Conservation (phyloP, 2,113 vertebrate genomes). For the Mesoclemmys tuberculata region DNA sequence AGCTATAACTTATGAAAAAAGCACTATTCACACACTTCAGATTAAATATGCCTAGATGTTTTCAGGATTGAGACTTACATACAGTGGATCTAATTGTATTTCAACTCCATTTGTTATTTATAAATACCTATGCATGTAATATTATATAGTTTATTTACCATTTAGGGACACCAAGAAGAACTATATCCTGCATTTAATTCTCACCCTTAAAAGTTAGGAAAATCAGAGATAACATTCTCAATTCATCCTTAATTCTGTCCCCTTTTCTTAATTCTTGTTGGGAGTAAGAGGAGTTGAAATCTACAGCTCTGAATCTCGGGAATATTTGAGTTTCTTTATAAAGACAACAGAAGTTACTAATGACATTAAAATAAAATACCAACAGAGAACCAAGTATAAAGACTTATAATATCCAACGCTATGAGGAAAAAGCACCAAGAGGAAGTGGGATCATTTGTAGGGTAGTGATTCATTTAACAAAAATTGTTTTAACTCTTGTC, state of each 20-base stretch:
- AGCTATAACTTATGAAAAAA: background rate
- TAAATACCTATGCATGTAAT: background rate
- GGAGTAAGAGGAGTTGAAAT: background rate
- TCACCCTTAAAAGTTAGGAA: fast-evolving
- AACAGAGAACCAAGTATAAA: background rate
- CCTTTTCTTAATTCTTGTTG: background rate
- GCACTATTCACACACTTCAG: fast-evolving
- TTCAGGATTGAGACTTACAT: fast-evolving
- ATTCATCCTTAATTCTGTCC: background rate
- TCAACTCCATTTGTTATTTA: fast-evolving
- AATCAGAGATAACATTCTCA: background rate
- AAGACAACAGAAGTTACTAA: background rate
- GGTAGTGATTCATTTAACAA: fast-evolving
- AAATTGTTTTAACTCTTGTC: fast-evolving
- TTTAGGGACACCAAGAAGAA: background rate
- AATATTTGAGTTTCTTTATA: background rate
- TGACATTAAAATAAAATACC: background rate
- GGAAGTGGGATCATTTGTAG: background rate
- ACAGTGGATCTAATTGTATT: background rate
- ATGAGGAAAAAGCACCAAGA: background rate
- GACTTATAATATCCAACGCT: background rate
- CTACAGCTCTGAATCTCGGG: background rate
- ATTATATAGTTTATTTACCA: fast-evolving
- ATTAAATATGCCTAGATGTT: background rate
- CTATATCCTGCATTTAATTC: fast-evolving